phyloP scores from a whole-genome alignment of 2,888 invertebrate species.

The Altica lythri region DNA sequence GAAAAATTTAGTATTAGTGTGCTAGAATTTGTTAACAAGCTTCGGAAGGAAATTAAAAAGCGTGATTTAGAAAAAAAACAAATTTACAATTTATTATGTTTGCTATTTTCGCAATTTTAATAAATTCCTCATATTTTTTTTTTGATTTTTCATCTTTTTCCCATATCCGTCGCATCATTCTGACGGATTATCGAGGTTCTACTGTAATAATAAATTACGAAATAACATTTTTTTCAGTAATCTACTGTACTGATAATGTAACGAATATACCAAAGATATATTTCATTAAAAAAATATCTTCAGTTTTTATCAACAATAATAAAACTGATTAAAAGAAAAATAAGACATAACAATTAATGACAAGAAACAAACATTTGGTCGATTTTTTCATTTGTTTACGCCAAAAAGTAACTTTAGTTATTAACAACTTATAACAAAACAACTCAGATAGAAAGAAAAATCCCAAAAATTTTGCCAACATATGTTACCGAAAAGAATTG shows the following conservation, averaged over 20 bases:
- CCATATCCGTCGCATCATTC: too few species aligned
- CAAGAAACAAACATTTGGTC: conserved; percentile 6
- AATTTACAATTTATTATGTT: too few species aligned
- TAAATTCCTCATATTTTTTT: too few species aligned
- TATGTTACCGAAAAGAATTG: conserved; percentile 54
- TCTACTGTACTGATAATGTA: too few species aligned
- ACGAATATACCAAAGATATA: too few species aligned
- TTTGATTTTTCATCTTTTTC: too few species aligned
- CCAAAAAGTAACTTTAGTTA: conserved; percentile 12
- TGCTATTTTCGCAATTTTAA: too few species aligned
- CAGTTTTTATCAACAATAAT: not conserved
- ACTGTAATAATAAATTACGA: not conserved
- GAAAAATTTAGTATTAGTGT: too few species aligned
- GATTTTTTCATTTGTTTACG: conserved; percentile 3
- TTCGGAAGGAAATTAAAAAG: too few species aligned
- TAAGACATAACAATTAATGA: not conserved
- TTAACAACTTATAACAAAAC: conserved; percentile 30
- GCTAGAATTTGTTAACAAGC: too few species aligned
- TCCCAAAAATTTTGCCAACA: conserved; percentile 4
- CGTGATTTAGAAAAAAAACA: too few species aligned
- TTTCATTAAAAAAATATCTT: not conserved
- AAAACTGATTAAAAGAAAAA: not conserved
- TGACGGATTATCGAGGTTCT: too few species aligned
- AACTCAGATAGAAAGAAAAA: conserved; percentile 18
- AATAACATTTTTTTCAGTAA: conserved; percentile 1